phyloP scores from a whole-genome alignment of 2,888 invertebrate species.

The Leistus spinibarbis region DNA sequence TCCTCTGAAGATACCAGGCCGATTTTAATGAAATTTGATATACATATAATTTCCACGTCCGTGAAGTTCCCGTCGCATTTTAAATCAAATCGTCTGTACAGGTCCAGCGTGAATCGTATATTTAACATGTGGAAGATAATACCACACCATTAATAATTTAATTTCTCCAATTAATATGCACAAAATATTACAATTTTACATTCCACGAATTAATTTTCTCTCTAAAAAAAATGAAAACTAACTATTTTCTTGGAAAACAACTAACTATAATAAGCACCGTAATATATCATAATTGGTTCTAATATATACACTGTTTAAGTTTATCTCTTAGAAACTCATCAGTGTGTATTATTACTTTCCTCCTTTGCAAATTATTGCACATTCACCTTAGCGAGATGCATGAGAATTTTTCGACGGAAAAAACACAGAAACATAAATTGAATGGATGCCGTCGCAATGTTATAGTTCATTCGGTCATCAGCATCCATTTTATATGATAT shows the following conservation, averaged over 20 bases:
- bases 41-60: too few relatives aligned
- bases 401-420: neutral
- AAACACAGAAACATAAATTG: neutral
- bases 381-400: neutral
- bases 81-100: too few relatives aligned
- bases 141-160: neutral
- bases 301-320: neutral
- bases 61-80: too few relatives aligned
- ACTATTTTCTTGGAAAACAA: neutral
- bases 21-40: too few relatives aligned
- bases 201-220: neutral
- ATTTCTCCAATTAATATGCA: neutral
- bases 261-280: neutral
- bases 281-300: neutral
- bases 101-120: too few relatives aligned
- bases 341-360: neutral
- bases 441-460: neutral
- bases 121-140: too few relatives aligned
- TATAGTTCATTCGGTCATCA: neutral
- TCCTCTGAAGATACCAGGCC: too few relatives aligned
- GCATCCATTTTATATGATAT: neutral
- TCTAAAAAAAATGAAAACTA: neutral
- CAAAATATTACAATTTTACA: neutral
- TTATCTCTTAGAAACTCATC: neutral
- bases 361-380: neutral